Percentiles rank a stretch among this genome's conserved stretches.
Conservation (phyloP, 2,888 invertebrate species). For the Choreutis nemorana region DNA sequence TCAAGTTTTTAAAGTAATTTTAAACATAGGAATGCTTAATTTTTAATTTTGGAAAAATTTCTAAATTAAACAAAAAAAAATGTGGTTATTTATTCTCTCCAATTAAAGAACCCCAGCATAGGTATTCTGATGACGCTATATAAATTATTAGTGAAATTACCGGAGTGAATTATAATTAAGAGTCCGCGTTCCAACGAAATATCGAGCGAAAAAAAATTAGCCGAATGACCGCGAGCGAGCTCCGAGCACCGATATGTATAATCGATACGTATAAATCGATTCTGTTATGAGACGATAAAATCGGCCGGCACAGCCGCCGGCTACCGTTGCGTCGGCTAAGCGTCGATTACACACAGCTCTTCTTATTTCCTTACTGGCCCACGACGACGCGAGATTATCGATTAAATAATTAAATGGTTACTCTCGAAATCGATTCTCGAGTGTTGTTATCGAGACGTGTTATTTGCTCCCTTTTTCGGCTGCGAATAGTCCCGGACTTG, state of each 20-base stretch:
- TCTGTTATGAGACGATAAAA: slow-evolving; percentile 64
- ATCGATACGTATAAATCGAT: slow-evolving; percentile 65
- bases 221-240: slow-evolving; percentile 50
- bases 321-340: slow-evolving; percentile 63
- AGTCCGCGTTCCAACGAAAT: slow-evolving; percentile 18
- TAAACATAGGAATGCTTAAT: not conserved
- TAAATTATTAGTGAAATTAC: too few species aligned
- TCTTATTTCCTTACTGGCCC: slow-evolving; percentile 49
- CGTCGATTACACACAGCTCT: slow-evolving; percentile 57
- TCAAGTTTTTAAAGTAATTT: not conserved
- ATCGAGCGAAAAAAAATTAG: slow-evolving; percentile 38
- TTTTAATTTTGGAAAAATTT: too few species aligned
- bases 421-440: slow-evolving; percentile 65
- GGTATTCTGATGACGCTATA: too few species aligned
- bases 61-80: too few species aligned
- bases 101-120: too few species aligned
- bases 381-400: slow-evolving; percentile 63
- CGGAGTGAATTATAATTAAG: slow-evolving; percentile 26
- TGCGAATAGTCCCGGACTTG: slow-evolving; percentile 25
- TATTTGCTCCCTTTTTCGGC: slow-evolving; percentile 57
- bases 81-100: too few species aligned
- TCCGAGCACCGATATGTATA: slow-evolving; percentile 58
- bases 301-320: slow-evolving; percentile 55
- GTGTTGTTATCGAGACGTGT: slow-evolving; percentile 60
- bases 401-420: slow-evolving; percentile 68